Conservation (phyloP, 1,140 invertebrate species). For the Listronotus oregonensis region DNA sequence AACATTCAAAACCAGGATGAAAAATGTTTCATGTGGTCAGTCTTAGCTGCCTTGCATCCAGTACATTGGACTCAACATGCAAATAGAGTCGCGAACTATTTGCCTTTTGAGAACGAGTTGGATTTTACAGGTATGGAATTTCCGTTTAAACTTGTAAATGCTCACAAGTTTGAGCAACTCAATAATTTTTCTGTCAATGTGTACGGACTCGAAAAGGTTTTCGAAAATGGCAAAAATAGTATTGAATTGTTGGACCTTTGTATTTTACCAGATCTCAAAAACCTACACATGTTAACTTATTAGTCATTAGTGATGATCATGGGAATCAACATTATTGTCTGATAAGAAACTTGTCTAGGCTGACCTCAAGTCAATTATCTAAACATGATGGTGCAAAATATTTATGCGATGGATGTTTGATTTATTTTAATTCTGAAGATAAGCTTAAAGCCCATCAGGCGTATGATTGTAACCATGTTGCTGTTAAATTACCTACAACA, state of each 20-base stretch:
- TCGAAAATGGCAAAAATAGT: conserved; percentile 22
- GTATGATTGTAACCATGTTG: conserved; percentile 44
- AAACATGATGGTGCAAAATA: conserved; percentile 38
- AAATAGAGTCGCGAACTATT: background rate
- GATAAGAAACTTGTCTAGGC: conserved; percentile 50
- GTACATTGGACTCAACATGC: conserved; percentile 40
- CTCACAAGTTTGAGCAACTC: conserved; percentile 50
- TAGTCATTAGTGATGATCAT: no score
- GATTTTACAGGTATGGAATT: conserved; percentile 53
- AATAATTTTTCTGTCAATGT: conserved; percentile 53
- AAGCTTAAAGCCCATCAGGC: conserved; percentile 42
- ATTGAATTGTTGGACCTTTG: conserved; percentile 45
- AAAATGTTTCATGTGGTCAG: conserved; percentile 51
- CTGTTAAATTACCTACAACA: background rate
- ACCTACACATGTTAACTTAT: no score
- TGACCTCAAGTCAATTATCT: conserved; percentile 45
- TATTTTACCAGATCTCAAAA: conserved; percentile 47
- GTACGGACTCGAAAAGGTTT: conserved; percentile 45
- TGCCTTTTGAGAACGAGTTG: conserved; percentile 31
- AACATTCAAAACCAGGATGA: conserved; percentile 53
- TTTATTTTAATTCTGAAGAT: conserved; percentile 43
- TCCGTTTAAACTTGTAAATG: conserved; percentile 48
- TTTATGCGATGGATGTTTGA: conserved; percentile 53
- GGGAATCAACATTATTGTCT: conserved; percentile 50
- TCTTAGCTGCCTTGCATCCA: conserved; percentile 51